These are phyloP conservation scores for Lacanobia oleracea DNA, from an alignment of 2,888 invertebrate genomes.

Conservation along the genomic window DNA sequence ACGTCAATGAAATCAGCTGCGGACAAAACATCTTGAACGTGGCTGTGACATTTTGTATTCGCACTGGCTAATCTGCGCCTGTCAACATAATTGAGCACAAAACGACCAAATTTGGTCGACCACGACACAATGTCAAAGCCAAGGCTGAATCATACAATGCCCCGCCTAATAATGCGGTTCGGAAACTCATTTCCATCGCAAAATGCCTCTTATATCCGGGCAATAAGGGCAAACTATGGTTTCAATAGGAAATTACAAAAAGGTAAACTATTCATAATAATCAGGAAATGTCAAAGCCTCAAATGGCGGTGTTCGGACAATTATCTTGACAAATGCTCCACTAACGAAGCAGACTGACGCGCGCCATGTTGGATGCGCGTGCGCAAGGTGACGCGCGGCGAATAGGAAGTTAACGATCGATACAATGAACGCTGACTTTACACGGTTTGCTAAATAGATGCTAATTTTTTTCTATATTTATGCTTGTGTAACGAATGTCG, in stretches of 20 bases:
- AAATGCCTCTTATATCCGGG: slow-evolving; percentile 56
- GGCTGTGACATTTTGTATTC: slow-evolving; percentile 35
- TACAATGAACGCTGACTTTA: slow-evolving; percentile 74
- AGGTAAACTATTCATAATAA: slow-evolving; percentile 75
- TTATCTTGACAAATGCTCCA: slow-evolving; percentile 87
- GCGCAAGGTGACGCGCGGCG: slow-evolving; percentile 77
- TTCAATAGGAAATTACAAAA: slow-evolving; percentile 53
- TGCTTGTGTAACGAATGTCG: slow-evolving; percentile 59
- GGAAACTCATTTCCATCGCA: slow-evolving; percentile 54
- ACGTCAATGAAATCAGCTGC: slow-evolving; percentile 37
- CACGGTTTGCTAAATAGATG: slow-evolving; percentile 78
- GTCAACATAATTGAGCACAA: slow-evolving; percentile 69
- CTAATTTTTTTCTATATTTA: slow-evolving; percentile 73
- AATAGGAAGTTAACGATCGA: slow-evolving; percentile 84
- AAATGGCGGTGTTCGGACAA: slow-evolving; percentile 82
- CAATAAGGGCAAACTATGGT: slow-evolving; percentile 53
- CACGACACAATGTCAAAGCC: slow-evolving; percentile 82
- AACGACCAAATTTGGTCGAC: slow-evolving; percentile 75
- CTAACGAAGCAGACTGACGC: slow-evolving; percentile 83
- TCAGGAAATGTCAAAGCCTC: slow-evolving; percentile 82
- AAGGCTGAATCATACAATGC: slow-evolving; percentile 73
- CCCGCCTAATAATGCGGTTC: slow-evolving; percentile 55
- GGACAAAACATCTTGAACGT: slow-evolving; percentile 37
- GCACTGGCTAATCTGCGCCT: slow-evolving; percentile 46
- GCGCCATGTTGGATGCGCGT: slow-evolving; percentile 78